Evolutionary conservation across 1,140 invertebrate species (phyloP).

Genomic region (Bombus waltoni): DNA sequence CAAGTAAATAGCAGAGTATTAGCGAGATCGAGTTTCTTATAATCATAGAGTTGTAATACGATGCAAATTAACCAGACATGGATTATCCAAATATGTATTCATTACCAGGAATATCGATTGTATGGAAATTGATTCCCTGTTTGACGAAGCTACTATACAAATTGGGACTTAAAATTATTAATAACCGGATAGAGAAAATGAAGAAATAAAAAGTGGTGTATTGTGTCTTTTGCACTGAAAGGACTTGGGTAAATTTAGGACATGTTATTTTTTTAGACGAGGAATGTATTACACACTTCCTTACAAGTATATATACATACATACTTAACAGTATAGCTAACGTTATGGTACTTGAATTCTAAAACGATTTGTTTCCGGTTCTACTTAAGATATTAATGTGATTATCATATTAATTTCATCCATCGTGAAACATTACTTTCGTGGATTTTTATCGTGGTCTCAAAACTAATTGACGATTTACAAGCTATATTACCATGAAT

Average conservation of each 20-base stretch:
- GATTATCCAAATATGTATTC: slow-evolving; percentile 6
- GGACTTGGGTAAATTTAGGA: background rate
- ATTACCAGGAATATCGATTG: slow-evolving; percentile 21
- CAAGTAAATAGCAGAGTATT: background rate
- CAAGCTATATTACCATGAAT: background rate
- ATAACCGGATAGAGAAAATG: background rate
- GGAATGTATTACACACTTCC: background rate
- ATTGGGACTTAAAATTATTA: background rate
- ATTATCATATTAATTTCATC: slow-evolving; percentile 13
- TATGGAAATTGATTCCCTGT: slow-evolving; percentile 9
- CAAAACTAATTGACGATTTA: background rate
- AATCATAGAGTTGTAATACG: background rate
- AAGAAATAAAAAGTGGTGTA: background rate
- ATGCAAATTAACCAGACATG: background rate
- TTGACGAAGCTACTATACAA: background rate
- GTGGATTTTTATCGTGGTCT: background rate
- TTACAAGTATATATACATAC: background rate
- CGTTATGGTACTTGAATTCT: background rate
- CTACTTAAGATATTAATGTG: background rate
- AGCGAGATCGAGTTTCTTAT: too few species aligned
- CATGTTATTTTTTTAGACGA: background rate
- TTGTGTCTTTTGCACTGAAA: background rate
- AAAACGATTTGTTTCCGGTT: background rate
- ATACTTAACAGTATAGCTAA: background rate
- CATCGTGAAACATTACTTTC: background rate